Evolutionary conservation across 2,113 vertebrate species (phyloP).

Genomic region (Trogon surrucura): DNA sequence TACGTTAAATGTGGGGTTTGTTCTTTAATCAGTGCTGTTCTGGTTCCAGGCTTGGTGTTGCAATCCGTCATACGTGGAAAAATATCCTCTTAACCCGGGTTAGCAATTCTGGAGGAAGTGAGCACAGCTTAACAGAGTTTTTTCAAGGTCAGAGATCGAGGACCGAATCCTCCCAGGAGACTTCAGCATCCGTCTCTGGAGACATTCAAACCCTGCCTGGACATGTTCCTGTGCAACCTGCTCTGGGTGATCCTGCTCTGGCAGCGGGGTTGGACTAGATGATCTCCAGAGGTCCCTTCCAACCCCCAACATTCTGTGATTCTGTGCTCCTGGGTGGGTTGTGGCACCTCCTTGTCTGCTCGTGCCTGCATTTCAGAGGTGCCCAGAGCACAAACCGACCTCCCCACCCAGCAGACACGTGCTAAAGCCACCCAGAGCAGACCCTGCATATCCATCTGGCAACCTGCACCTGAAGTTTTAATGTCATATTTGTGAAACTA

Average conservation of each 20-base stretch:
- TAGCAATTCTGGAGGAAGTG: background rate
- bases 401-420: accelerated
- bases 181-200: background rate
- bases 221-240: no score
- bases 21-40: slow-evolving; percentile 2
- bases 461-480: background rate
- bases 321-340: background rate
- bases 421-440: background rate
- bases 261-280: no score
- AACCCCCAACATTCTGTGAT: no score
- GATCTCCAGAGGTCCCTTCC: no score
- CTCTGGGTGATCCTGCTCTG: no score
- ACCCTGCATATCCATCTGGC: accelerated
- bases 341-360: background rate
- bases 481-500: accelerated
- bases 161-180: accelerated
- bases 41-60: slow-evolving; percentile 16
- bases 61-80: background rate
- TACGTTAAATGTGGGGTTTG: background rate
- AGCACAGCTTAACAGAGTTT: background rate
- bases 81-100: background rate
- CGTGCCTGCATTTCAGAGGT: accelerated
- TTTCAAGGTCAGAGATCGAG: background rate
- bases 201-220: no score
- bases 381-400: accelerated